Base-by-base conservation (phyloP, 2,797 vertebrate species). In the Acipenser transmontanus region DNA sequence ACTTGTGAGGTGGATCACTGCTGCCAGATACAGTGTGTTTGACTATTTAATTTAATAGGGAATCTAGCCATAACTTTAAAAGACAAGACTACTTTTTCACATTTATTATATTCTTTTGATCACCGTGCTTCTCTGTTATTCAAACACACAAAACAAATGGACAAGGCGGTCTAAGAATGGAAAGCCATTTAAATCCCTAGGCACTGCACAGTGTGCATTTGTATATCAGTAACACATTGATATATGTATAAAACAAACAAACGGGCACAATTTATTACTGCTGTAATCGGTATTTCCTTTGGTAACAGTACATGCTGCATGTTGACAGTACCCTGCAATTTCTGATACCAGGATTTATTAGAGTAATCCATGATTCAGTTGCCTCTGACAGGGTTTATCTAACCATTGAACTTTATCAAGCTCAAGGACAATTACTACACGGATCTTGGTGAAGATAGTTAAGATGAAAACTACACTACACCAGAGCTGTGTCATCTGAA, bases 211-310 rank as follows among this genome's bases (percentile, higher is more conserved):
- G 2, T 0, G 34, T 34, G 34, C 34, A 34, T 34, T 4, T 34
- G 34, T 34, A 34, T 3, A 34, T 34, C 34, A 34, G 34, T 4
- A 34, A 34, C 34, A 1, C 1, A 34, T 34, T 34, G 34, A 47
- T 49, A 49, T 6, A 67, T 68, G 63, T 13, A 70, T 70, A 66
- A 20, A 63, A 49, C 59, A 70, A 66, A 68, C 60, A 69, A 65
- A 49, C 34, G 50, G 34, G 34, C 34, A 51, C 59, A 61, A 49
- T 50, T 61, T 34, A 50, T 7, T 1, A 7, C 14, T 7, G 6
- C 12, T 57, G 54, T 7, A n/a, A 57, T 57, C 54, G 7, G 6
- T 57, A 57, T n/a, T 11, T n/a, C 9, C 54, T 11, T n/a, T 57
- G 54, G 12, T 11, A 7, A n/a, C 54, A 57, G 54, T 34, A 34